Conservation (phyloP, 2,797 vertebrate genomes). For the Setipinna tenuifilis region DNA sequence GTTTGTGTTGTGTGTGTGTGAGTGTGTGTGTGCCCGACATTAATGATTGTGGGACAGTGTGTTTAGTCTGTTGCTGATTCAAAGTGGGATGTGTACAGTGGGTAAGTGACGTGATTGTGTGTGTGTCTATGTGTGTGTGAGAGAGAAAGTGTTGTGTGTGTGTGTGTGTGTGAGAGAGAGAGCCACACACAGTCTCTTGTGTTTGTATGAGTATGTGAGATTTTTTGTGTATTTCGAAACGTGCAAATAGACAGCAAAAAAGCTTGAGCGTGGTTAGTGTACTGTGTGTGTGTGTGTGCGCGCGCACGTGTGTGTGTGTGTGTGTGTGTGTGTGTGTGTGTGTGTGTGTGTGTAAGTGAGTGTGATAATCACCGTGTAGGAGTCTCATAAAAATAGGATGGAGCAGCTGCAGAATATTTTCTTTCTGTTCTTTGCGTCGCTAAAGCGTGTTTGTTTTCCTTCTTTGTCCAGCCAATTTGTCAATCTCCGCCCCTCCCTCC, state of each 20-base stretch:
- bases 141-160: too few relatives aligned
- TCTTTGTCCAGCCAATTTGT: conserved; percentile 1
- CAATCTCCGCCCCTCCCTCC: background rate
- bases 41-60: background rate
- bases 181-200: too few relatives aligned
- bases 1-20: conserved; percentile 3
- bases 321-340: background rate
- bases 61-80: conserved; percentile 25
- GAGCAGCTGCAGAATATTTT: background rate
- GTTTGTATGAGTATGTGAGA: too few relatives aligned
- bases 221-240: too few relatives aligned
- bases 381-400: background rate
- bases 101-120: conserved; percentile 9
- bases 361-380: background rate
- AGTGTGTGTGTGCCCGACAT: background rate
- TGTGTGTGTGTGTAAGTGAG: background rate
- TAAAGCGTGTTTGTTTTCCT: background rate
- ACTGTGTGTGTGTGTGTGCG: background rate
- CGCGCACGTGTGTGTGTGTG: too few relatives aligned
- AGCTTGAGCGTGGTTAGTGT: too few relatives aligned
- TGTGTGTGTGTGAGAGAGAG: too few relatives aligned
- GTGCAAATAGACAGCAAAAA: too few relatives aligned
- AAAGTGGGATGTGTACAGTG: background rate
- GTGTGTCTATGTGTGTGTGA: background rate
- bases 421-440: background rate